phyloP scores from a whole-genome alignment of 2,888 invertebrate genomes.

The Harpalus rufipes region DNA sequence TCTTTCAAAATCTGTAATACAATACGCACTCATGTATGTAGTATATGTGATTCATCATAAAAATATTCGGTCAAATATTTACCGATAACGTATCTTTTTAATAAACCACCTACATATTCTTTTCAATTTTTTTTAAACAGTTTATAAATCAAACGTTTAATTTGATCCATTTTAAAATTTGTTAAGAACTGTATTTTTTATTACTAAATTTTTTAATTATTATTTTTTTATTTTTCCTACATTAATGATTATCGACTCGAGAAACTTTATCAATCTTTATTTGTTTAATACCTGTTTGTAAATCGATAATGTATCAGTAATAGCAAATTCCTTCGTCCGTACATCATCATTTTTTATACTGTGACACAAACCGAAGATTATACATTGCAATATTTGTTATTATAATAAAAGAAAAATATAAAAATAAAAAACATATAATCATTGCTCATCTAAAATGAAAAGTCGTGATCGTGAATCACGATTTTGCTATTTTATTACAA shows the following conservation, averaged over 20 bases:
- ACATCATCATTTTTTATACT: slow-evolving; percentile 53
- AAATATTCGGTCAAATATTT: too few species aligned
- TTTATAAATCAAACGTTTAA: too few species aligned
- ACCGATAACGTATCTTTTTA: too few species aligned
- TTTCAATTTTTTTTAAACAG: too few species aligned
- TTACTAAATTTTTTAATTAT: background rate
- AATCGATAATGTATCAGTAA: slow-evolving; percentile 54
- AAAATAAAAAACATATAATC: slow-evolving; percentile 50
- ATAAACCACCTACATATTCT: too few species aligned
- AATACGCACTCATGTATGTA: too few species aligned
- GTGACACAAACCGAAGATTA: slow-evolving; percentile 47
- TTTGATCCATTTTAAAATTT: too few species aligned
- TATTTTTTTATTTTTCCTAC: background rate
- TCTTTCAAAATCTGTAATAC: too few species aligned
- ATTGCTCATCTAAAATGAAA: slow-evolving; percentile 12
- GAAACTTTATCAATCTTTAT: slow-evolving; percentile 40
- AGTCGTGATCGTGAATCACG: slow-evolving; percentile 47
- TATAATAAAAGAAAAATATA: slow-evolving; percentile 51
- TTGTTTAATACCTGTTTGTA: slow-evolving; percentile 59
- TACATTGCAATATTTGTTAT: slow-evolving; percentile 43
- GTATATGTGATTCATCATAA: too few species aligned
- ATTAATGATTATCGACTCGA: slow-evolving; percentile 1
- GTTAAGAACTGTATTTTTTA: background rate
- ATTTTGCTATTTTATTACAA: slow-evolving; percentile 38
- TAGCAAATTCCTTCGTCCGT: slow-evolving; percentile 48